Conservation (phyloP, 2,797 vertebrate species). For the Oreochromis mossambicus region DNA sequence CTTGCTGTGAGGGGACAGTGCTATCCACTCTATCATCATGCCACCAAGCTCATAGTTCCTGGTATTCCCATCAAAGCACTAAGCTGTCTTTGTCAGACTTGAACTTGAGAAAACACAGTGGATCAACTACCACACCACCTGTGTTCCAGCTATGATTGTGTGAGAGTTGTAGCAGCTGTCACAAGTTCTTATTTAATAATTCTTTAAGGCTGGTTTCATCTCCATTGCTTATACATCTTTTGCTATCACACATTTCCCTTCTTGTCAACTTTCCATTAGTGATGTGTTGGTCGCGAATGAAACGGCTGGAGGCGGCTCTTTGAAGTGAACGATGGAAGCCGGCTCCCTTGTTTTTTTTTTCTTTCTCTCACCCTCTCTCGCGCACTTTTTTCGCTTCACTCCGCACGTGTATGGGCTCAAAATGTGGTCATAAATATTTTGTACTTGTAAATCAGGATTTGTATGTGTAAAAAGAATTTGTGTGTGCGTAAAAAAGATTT, state of each 20-base stretch:
- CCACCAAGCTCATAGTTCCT: background rate
- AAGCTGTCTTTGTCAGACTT: background rate
- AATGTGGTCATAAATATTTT: no score
- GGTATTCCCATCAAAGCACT: background rate
- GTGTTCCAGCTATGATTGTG: background rate
- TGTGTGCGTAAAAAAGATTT: no score
- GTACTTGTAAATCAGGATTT: no score
- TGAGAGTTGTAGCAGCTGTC: background rate
- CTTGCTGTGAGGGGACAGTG: background rate
- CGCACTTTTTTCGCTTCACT: background rate
- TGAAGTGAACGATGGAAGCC: background rate
- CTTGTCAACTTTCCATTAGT: background rate
- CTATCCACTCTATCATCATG: background rate
- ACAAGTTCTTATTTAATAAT: background rate
- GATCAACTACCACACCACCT: background rate
- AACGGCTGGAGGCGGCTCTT: background rate
- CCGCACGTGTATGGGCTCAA: no score
- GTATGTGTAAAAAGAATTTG: no score
- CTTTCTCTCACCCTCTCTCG: background rate
- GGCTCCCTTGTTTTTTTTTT: rapidly evolving
- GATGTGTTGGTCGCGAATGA: background rate
- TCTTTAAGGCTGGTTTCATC: background rate
- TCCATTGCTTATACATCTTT: background rate
- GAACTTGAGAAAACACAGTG: background rate
- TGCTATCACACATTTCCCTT: background rate